phyloP scores from a whole-genome alignment of 2,113 vertebrate species.

The Tympanuchus pallidicinctus region DNA sequence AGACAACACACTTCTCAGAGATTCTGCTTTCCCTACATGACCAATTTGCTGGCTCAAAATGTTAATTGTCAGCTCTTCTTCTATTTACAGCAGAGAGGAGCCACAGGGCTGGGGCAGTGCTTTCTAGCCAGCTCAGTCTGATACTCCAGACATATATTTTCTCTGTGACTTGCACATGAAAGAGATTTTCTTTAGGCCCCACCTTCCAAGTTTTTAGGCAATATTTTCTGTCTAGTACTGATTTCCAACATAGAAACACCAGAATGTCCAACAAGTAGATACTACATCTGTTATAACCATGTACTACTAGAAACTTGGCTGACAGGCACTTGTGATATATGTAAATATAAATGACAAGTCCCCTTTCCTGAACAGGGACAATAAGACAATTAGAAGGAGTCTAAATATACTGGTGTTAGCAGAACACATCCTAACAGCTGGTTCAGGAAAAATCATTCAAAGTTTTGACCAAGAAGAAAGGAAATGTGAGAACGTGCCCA shows the following conservation, averaged over 20 bases:
- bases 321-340: background rate
- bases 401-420: background rate
- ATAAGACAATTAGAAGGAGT: background rate
- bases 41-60: background rate
- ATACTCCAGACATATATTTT: rapidly evolving
- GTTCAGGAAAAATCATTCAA: rapidly evolving
- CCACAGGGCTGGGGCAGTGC: background rate
- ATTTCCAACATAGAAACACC: background rate
- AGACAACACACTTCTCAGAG: background rate
- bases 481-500: rapidly evolving
- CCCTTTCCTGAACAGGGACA: background rate
- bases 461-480: background rate
- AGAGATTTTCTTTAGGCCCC: background rate
- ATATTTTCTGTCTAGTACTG: background rate
- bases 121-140: background rate
- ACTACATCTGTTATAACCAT: background rate
- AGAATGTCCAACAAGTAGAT: background rate
- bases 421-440: background rate
- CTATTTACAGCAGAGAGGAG: background rate
- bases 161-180: background rate
- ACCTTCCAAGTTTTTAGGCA: background rate
- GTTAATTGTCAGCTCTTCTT: background rate
- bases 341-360: background rate
- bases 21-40: background rate
- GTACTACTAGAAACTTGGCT: background rate